Percentiles rank a stretch among this genome's conserved stretches.
phyloP scores from a whole-genome alignment of 2,888 invertebrate genomes.

The Parnassius mnemosyne region DNA sequence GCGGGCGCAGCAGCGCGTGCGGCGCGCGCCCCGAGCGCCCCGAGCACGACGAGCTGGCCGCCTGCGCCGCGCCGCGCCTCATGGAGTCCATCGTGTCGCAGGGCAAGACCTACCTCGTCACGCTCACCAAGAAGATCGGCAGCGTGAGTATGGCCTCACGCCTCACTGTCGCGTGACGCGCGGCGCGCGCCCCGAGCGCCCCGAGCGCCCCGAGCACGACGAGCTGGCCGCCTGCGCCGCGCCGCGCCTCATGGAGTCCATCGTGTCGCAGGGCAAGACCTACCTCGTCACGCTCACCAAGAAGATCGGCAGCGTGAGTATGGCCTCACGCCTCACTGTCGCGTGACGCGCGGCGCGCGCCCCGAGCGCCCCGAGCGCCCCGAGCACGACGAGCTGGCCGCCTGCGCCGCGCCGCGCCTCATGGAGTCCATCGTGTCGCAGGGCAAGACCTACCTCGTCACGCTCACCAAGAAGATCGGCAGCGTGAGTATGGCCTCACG shows the following conservation, averaged over 20 bases:
- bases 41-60: constrained; percentile 41
- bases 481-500: constrained; percentile 48
- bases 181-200: constrained; percentile 28
- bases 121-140: constrained; percentile 66
- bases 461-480: constrained; percentile 66
- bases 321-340: background rate
- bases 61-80: constrained; percentile 53
- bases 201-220: constrained; percentile 37
- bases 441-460: constrained; percentile 70
- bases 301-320: constrained; percentile 68
- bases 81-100: constrained; percentile 72
- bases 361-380: constrained; percentile 31
- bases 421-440: constrained; percentile 69
- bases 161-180: background rate
- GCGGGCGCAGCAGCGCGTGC: constrained; percentile 36
- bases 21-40: constrained; percentile 33
- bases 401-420: constrained; percentile 48
- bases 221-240: constrained; percentile 44
- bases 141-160: constrained; percentile 49
- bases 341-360: background rate
- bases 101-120: constrained; percentile 70
- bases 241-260: constrained; percentile 70
- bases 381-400: constrained; percentile 40
- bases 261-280: constrained; percentile 66
- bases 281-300: constrained; percentile 64